Percentiles rank a stretch among this genome's conserved stretches.
Evolutionary conservation across 2,797 vertebrate species (phyloP).

Genomic region (Sebastes trivittatus): DNA sequence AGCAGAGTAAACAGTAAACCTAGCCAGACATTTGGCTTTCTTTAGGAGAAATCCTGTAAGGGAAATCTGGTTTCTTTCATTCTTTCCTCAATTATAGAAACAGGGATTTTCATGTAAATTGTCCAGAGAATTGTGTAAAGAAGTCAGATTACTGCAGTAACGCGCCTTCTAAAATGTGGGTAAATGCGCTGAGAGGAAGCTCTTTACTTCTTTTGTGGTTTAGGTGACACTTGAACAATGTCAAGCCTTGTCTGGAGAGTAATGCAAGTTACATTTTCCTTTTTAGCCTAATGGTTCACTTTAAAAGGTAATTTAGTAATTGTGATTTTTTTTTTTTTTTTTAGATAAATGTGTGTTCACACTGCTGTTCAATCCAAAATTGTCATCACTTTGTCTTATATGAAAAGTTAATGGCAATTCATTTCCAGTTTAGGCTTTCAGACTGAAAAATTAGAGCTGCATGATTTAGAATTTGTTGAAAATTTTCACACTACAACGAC

Average conservation of each 20-base stretch:
- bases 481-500: neutral
- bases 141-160: too few species aligned
- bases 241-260: neutral
- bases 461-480: neutral
- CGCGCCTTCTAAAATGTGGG: neutral
- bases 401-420: neutral
- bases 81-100: neutral
- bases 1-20: neutral
- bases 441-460: neutral
- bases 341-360: neutral
- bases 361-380: neutral
- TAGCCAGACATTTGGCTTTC: neutral
- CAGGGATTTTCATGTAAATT: neutral
- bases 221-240: too few species aligned
- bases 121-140: too few species aligned
- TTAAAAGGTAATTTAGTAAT: neutral
- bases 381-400: neutral
- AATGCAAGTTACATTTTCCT: neutral
- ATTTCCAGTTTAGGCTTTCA: neutral
- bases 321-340: too few species aligned
- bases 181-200: neutral
- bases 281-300: neutral
- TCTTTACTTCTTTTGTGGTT: neutral
- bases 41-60: neutral
- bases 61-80: neutral